Percentiles rank a stretch among this genome's conserved stretches.
phyloP scores from a whole-genome alignment of 2,797 vertebrate genomes.

The Vireo griseus region DNA sequence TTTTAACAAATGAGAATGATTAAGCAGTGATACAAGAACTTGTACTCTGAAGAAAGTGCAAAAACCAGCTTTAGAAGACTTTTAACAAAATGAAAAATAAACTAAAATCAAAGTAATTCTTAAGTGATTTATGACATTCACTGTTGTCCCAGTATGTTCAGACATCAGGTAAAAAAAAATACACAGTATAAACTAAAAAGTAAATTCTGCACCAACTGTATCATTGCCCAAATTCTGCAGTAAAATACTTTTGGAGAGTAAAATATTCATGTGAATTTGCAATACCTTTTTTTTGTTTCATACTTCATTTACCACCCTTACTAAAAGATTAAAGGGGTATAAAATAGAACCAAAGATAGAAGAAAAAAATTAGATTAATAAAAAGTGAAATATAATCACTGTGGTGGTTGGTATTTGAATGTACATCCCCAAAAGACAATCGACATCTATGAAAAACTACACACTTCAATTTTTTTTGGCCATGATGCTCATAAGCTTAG shows the following conservation, averaged over 20 bases:
- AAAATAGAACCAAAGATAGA: not conserved
- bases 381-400: not conserved
- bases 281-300: not conserved
- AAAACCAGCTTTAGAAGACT: not conserved
- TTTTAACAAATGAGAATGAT: not conserved
- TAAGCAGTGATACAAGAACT: conserved; percentile 15
- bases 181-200: not conserved
- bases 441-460: not conserved
- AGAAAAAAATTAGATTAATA: not conserved
- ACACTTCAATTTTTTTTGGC: not conserved
- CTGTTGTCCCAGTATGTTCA: not conserved
- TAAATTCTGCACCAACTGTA: not conserved
- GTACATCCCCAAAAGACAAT: not conserved
- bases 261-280: not conserved
- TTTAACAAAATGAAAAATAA: not conserved
- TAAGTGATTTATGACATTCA: not conserved
- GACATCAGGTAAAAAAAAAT: not conserved
- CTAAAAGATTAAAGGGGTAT: not conserved
- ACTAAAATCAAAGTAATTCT: not conserved
- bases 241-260: not conserved
- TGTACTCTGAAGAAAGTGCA: not conserved
- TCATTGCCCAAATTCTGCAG: not conserved
- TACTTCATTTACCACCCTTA: not conserved
- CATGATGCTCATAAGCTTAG: not conserved
- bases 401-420: not conserved